phyloP scores from a whole-genome alignment of 2,113 vertebrate genomes.

The Thymallus thymallus region DNA sequence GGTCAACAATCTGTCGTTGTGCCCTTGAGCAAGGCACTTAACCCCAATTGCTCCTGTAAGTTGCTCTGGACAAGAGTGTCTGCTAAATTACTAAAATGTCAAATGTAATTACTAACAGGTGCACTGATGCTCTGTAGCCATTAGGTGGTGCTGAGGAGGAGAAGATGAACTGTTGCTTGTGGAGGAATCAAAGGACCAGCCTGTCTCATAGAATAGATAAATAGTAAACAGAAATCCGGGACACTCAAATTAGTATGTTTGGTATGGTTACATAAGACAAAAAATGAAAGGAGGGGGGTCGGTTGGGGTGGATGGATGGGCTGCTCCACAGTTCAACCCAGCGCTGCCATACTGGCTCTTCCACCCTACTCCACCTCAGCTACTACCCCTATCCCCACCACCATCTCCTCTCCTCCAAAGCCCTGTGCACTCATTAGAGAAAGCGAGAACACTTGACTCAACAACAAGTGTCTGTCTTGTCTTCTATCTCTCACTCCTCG shows the following conservation, averaged over 20 bases:
- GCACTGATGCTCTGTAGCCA: conserved; percentile 4
- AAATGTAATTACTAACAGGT: background rate
- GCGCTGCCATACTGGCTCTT: background rate
- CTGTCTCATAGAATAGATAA: background rate
- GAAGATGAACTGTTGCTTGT: background rate
- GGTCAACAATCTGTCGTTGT: too few relatives aligned
- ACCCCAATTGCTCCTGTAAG: too few relatives aligned
- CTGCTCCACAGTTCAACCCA: conserved; percentile 1
- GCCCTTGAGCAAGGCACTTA: too few relatives aligned
- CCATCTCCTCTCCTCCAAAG: too few relatives aligned
- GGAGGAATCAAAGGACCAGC: background rate
- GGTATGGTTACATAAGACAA: too few relatives aligned
- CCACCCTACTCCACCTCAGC: too few relatives aligned
- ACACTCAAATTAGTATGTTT: too few relatives aligned
- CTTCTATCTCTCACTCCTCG: conserved; percentile 4
- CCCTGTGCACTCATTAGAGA: too few relatives aligned
- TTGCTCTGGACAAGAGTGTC: too few relatives aligned
- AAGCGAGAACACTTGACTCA: background rate
- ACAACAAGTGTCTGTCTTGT: background rate
- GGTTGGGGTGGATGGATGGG: background rate
- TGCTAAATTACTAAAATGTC: too few relatives aligned
- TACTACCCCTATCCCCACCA: background rate
- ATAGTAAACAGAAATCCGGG: too few relatives aligned
- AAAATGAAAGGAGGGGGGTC: too few relatives aligned
- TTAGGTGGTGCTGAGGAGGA: conserved; percentile 12